Evolutionary conservation across 1,140 invertebrate species (phyloP).

Genomic region (Bilobella aurantiaca): DNA sequence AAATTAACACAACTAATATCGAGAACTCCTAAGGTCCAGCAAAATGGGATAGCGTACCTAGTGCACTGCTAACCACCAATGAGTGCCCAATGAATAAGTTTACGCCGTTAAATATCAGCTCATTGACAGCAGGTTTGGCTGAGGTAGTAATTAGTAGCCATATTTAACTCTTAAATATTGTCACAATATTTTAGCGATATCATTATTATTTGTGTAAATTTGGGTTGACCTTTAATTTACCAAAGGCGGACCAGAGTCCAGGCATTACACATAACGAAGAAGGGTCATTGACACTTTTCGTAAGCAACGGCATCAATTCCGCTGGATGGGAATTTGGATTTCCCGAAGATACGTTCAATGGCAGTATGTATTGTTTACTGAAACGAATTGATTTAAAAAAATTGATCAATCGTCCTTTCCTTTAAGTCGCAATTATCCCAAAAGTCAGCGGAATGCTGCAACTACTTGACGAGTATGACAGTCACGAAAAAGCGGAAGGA

Average conservation of each 20-base stretch:
- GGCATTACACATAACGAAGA: too few species aligned
- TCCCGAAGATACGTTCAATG: not conserved
- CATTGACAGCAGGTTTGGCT: not conserved
- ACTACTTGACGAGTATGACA: not conserved
- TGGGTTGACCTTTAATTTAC: not conserved
- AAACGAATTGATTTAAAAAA: not conserved
- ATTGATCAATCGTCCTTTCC: not conserved
- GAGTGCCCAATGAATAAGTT: not conserved
- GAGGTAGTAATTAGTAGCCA: not conserved
- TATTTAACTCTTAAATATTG: not conserved
- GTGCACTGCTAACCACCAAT: not conserved
- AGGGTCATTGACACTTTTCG: not conserved
- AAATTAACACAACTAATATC: not conserved
- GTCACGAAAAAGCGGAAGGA: not conserved
- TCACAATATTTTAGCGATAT: not conserved
- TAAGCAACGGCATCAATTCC: not conserved
- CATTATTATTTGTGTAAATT: not conserved
- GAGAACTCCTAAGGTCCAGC: not conserved
- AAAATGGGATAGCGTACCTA: not conserved
- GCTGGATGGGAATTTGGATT: slow-evolving; percentile 1
- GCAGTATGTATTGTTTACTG: not conserved
- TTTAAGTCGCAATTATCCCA: not conserved
- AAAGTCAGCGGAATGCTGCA: not conserved
- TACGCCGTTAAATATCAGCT: not conserved
- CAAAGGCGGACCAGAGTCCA: too few species aligned